Conservation (phyloP, 2,113 vertebrate species). For the Heterocephalus glaber region DNA sequence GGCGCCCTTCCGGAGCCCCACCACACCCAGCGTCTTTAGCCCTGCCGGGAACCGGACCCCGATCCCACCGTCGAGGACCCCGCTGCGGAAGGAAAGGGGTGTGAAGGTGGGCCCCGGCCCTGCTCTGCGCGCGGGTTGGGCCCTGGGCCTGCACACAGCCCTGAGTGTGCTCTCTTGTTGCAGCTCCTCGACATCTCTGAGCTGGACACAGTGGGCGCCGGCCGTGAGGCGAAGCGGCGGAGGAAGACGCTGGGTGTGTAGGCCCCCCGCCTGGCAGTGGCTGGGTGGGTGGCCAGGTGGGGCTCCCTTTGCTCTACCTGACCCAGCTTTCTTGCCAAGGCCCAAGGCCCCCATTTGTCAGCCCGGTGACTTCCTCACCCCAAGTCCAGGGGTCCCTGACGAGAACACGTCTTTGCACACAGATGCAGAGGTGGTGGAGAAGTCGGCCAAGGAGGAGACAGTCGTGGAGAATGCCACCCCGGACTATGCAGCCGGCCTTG, state of each 20-base stretch:
- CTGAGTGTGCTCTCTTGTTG: constrained; percentile 2
- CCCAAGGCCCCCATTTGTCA: background rate
- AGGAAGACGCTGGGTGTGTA: constrained; percentile 95
- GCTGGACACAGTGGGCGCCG: constrained; percentile 94
- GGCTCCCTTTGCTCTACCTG: background rate
- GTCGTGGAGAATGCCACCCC: constrained; percentile 97
- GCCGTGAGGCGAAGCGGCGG: constrained; percentile 96
- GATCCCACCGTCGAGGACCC: constrained; percentile 93
- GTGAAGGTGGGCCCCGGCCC: constrained; percentile 90
- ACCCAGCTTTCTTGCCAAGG: background rate
- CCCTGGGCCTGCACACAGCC: rapidly evolving
- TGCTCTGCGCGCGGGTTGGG: too few relatives aligned
- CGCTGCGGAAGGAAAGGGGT: constrained; percentile 95
- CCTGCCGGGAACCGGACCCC: constrained; percentile 95
- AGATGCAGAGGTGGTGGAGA: constrained; percentile 96
- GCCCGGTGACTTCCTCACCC: background rate
- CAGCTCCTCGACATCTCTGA: constrained; percentile 96
- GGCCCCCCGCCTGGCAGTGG: rapidly evolving
- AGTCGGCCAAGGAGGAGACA: constrained; percentile 94
- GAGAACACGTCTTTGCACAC: background rate
- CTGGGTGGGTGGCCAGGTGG: background rate
- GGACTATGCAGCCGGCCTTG: constrained; percentile 97
- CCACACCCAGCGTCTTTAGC: constrained; percentile 95
- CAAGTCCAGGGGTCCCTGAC: rapidly evolving
- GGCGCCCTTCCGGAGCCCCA: constrained; percentile 95